These are phyloP conservation scores for Chrysopilus asiliformis DNA, from an alignment of 2,888 invertebrate genomes.

Conservation along the genomic window DNA sequence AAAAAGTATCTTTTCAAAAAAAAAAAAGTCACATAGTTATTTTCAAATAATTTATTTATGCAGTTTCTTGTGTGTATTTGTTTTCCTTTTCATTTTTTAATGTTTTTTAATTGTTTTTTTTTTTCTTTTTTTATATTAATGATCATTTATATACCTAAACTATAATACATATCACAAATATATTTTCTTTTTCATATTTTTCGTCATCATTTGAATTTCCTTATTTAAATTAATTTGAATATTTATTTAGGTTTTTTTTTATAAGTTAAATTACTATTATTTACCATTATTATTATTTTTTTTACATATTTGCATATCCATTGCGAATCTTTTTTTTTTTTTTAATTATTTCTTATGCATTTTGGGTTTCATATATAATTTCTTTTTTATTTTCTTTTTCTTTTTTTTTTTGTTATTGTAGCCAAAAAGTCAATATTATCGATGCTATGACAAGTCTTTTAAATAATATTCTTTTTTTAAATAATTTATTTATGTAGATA, in stretches of 20 bases:
- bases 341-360: not conserved
- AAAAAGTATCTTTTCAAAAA: not conserved
- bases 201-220: constrained; percentile 4
- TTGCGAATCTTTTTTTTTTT: constrained; percentile 1
- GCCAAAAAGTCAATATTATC: no score
- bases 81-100: no score
- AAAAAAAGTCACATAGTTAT: constrained; percentile 4
- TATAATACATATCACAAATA: constrained; percentile 16
- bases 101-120: constrained; percentile 7
- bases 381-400: constrained; percentile 1
- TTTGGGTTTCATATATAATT: not conserved
- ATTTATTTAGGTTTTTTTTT: no score
- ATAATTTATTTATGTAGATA: no score
- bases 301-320: no score
- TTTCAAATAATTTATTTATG: constrained; percentile 15
- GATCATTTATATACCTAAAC: constrained; percentile 13
- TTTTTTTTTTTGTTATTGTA: no score
- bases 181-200: constrained; percentile 10
- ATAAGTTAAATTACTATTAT: no score
- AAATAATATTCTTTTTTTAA: no score
- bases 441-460: no score
- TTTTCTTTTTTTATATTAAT: constrained; percentile 6
- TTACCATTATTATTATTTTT: no score
- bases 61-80: constrained; percentile 13
- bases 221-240: no score